These are phyloP conservation scores for Isurus oxyrinchus DNA, from an alignment of 2,113 vertebrate genomes.

Conservation along the genomic window DNA sequence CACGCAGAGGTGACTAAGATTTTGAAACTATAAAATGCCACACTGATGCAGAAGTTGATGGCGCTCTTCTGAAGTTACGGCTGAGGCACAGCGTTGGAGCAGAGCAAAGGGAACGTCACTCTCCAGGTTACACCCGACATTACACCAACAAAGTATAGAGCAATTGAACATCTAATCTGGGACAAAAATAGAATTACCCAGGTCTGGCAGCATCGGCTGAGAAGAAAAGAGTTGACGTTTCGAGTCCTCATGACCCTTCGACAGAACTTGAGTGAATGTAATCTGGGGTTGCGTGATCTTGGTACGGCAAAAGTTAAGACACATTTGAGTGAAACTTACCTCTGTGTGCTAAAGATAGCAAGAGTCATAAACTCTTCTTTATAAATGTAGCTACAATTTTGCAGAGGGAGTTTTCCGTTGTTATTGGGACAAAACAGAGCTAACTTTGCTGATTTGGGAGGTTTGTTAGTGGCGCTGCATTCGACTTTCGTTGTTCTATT, in stretches of 20 bases:
- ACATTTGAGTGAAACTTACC: too few relatives aligned
- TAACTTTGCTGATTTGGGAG: neutral
- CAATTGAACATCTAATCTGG: too few relatives aligned
- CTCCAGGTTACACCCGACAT: neutral
- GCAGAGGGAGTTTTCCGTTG: neutral
- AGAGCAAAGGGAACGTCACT: neutral
- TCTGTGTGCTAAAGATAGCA: neutral
- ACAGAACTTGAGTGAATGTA: too few relatives aligned
- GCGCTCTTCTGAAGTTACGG: too few relatives aligned
- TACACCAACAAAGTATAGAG: too few relatives aligned
- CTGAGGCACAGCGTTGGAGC: neutral
- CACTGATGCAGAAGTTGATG: neutral
- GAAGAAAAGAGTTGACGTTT: too few relatives aligned
- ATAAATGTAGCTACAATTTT: neutral
- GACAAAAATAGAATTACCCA: too few relatives aligned
- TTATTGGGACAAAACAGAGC: neutral
- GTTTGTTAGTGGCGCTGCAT: neutral
- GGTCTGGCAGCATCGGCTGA: too few relatives aligned
- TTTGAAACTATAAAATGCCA: neutral
- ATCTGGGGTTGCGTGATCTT: neutral
- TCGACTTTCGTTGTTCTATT: too few relatives aligned
- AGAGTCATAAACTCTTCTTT: neutral
- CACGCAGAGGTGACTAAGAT: neutral
- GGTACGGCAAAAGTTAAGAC: too few relatives aligned
- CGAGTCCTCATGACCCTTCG: too few relatives aligned